These are phyloP conservation scores for Scartelaos histophorus DNA, from an alignment of 2,113 vertebrate genomes.

Conservation along the genomic window DNA sequence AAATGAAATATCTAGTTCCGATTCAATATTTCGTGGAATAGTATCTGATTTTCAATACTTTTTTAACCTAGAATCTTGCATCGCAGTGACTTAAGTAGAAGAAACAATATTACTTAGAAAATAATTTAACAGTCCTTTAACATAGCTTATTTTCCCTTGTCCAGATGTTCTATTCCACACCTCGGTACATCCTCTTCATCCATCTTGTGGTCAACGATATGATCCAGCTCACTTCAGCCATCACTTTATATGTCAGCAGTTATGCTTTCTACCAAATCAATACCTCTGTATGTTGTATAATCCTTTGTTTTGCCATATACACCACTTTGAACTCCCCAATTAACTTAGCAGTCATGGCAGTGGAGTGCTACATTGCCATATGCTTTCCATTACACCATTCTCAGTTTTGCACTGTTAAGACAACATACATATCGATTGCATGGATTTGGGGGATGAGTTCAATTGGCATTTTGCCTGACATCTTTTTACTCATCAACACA, in stretches of 20 bases:
- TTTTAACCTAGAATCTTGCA: too few relatives aligned
- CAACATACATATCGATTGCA: constrained; percentile 51
- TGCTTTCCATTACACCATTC: constrained; percentile 59
- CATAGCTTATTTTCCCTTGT: not conserved
- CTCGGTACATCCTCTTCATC: constrained; percentile 57
- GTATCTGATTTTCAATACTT: too few relatives aligned
- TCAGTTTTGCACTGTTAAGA: constrained; percentile 56
- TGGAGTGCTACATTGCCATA: constrained; percentile 63
- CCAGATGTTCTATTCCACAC: constrained; percentile 35
- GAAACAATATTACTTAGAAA: too few relatives aligned
- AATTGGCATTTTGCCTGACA: constrained; percentile 43
- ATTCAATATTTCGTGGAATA: too few relatives aligned
- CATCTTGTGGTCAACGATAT: constrained; percentile 59
- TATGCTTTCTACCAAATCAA: constrained; percentile 23
- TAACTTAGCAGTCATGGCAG: constrained; percentile 59
- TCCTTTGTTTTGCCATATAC: constrained; percentile 40
- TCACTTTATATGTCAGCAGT: constrained; percentile 24
- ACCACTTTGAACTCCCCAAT: constrained; percentile 61
- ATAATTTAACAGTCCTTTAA: too few relatives aligned
- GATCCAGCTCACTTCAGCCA: constrained; percentile 43
- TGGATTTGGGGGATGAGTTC: constrained; percentile 55
- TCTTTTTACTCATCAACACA: constrained; percentile 37
- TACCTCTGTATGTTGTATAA: constrained; percentile 45
- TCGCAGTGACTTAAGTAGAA: too few relatives aligned
- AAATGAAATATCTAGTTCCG: too few relatives aligned